phyloP scores from a whole-genome alignment of 1,140 invertebrate genomes.

The Drosophila leontia region DNA sequence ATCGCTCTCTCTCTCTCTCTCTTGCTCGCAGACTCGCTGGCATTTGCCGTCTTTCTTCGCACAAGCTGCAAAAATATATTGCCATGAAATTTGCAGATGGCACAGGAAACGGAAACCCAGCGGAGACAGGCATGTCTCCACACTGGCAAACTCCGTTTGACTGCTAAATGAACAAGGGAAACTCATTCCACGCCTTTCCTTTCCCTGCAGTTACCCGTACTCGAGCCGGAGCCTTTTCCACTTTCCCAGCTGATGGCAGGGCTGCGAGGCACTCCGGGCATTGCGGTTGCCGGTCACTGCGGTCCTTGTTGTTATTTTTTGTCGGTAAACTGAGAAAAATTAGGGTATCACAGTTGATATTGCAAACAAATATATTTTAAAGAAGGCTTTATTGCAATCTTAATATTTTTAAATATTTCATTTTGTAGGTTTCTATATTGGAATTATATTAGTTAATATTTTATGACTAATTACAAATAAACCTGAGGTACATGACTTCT shows the following conservation, averaged over 20 bases:
- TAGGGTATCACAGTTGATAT: background rate
- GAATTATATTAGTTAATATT: background rate
- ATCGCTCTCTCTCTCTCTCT: background rate
- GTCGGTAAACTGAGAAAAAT: slow-evolving; percentile 10
- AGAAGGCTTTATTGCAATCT: background rate
- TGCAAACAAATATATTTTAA: background rate
- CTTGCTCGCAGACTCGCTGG: background rate
- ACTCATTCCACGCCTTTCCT: slow-evolving; percentile 48
- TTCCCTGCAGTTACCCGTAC: slow-evolving; percentile 1
- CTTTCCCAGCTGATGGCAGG: slow-evolving; percentile 18
- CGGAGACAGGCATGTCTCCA: slow-evolving; percentile 70
- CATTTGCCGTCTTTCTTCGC: slow-evolving; percentile 24
- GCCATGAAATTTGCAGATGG: slow-evolving; percentile 75
- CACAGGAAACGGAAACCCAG: slow-evolving; percentile 78
- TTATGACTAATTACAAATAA: background rate
- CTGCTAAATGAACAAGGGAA: slow-evolving; percentile 80
- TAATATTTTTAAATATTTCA: background rate
- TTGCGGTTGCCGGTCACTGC: slow-evolving; percentile 56
- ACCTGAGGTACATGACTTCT: background rate
- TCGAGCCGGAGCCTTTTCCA: background rate
- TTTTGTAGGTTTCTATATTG: background rate
- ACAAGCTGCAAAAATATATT: slow-evolving; percentile 72
- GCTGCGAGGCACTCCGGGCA: slow-evolving; percentile 35
- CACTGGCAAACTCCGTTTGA: slow-evolving; percentile 67
- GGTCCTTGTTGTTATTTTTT: slow-evolving; percentile 37